Conservation (phyloP, 2,113 vertebrate genomes). For the Boleophthalmus pectinirostris region DNA sequence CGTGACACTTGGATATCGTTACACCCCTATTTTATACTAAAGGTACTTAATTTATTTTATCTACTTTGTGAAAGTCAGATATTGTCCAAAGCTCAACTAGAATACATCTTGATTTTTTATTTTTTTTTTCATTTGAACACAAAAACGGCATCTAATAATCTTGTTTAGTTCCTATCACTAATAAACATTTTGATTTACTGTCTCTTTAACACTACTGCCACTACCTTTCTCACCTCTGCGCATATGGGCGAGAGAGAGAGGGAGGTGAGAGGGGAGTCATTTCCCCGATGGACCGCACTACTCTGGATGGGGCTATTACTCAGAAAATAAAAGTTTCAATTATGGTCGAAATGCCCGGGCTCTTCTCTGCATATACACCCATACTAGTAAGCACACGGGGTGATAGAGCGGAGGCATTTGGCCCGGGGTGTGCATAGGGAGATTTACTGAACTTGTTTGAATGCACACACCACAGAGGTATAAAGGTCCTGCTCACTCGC, state of each 20-base stretch:
- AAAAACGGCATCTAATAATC: neutral
- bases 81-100: too few species aligned
- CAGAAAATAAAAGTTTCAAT: slow-evolving; percentile 49
- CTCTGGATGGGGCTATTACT: slow-evolving; percentile 47
- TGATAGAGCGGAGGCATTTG: slow-evolving; percentile 13
- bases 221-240: slow-evolving; percentile 1
- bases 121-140: neutral
- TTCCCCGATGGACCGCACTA: slow-evolving; percentile 46
- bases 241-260: neutral
- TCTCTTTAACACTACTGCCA: slow-evolving; percentile 22
- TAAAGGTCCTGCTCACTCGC: slow-evolving; percentile 25
- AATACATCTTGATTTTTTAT: too few species aligned
- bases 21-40: too few species aligned
- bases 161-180: neutral
- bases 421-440: neutral
- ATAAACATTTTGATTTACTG: neutral
- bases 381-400: neutral
- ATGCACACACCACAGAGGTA: neutral
- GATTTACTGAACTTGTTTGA: slow-evolving; percentile 25
- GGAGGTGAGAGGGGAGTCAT: slow-evolving; percentile 23
- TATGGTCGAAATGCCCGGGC: slow-evolving; percentile 32
- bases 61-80: too few species aligned
- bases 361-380: neutral
- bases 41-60: too few species aligned
- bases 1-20: too few species aligned